Base-by-base conservation (phyloP, 2,113 vertebrate species). In the Ciconia maguari region DNA sequence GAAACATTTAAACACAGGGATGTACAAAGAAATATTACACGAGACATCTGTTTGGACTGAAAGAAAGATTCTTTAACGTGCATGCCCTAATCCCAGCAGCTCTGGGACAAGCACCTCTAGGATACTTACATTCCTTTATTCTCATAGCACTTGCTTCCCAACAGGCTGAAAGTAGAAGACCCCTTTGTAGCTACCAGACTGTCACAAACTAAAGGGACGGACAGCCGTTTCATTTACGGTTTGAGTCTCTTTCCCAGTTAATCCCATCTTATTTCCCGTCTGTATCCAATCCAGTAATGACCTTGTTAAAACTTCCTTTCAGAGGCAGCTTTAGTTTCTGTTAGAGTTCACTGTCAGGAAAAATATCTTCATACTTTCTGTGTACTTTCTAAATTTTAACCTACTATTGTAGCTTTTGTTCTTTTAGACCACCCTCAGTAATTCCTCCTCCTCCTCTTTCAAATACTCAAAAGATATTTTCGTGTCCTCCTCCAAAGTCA, bases 191-290 rank as follows among this genome's bases (percentile, higher is more conserved):
- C 48, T 36, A 10, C 6, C 57, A 20, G 32, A 21, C 34, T 0
- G 4, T 1, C 75, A 48, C 65, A 41, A 13, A 57, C 2, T 10
- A 18, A 27, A 66, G 52, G 34, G 48, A 10, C 0, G 5, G 12
- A 2, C 24, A n/a, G 29, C 24, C 21, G 8, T 8, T 21, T 1
- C 18, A 2, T 6, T 6, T 2, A 20, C 6, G n/a, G n/a, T 25
- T 29, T 26, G 24, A 78, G 44, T 4, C 57, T 24, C 1, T 16
- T 26, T 76, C 68, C 76, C 77, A 30, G 52, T 19, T 6, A 20
- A 54, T 61, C 61, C 70, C 61, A 13, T 3, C 36, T 71, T 6
- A 42, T n/a, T 62, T 51, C 29, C 34, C 24, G 3, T 17, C 57
- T 6, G 5, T 2, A 24, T 7, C 52, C 24, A 15, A 24, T 0